phyloP scores from a whole-genome alignment of 30 jellyfish, hydroid and myxozoan species.

The Mastigias papua region DNA sequence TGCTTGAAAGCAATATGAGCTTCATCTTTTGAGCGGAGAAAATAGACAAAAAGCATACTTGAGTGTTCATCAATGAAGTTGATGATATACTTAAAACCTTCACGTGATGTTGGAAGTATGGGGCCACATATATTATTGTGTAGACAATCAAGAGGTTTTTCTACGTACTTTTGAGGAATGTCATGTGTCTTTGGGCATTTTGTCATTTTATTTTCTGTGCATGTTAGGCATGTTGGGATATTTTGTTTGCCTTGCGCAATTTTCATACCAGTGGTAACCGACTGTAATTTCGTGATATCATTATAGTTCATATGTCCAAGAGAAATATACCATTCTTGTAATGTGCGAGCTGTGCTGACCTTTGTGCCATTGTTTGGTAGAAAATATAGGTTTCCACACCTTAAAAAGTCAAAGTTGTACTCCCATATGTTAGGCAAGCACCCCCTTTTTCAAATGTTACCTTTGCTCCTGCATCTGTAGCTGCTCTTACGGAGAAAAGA shows the following conservation, averaged over 20 bases:
- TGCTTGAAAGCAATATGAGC: not conserved
- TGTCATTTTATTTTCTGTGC: slow-evolving; percentile 67
- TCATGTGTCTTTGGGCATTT: slow-evolving; percentile 30
- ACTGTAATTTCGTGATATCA: slow-evolving; percentile 28
- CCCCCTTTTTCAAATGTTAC: slow-evolving; percentile 6
- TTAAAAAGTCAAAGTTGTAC: slow-evolving; percentile 23
- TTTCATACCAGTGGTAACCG: slow-evolving; percentile 60
- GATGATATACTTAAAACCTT: slow-evolving; percentile 57
- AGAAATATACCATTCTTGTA: slow-evolving; percentile 56
- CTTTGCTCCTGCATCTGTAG: slow-evolving; percentile 59
- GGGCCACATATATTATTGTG: slow-evolving; percentile 61
- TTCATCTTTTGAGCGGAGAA: slow-evolving; percentile 6
- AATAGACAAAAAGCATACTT: slow-evolving; percentile 41
- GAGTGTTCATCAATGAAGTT: slow-evolving; percentile 58
- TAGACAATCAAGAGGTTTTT: slow-evolving; percentile 49
- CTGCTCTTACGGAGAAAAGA: slow-evolving; percentile 65
- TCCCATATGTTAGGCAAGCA: slow-evolving; percentile 21
- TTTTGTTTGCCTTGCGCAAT: slow-evolving; percentile 28
- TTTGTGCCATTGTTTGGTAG: slow-evolving; percentile 33
- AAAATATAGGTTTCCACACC: slow-evolving; percentile 38
- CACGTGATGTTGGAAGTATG: slow-evolving; percentile 50
- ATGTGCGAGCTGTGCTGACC: slow-evolving; percentile 35
- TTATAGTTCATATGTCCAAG: slow-evolving; percentile 60
- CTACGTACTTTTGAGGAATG: slow-evolving; percentile 17
- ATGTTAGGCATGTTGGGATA: slow-evolving; percentile 33